Conservation (phyloP, 92 coral and sea anemone genomes). For the Metridium senile region DNA sequence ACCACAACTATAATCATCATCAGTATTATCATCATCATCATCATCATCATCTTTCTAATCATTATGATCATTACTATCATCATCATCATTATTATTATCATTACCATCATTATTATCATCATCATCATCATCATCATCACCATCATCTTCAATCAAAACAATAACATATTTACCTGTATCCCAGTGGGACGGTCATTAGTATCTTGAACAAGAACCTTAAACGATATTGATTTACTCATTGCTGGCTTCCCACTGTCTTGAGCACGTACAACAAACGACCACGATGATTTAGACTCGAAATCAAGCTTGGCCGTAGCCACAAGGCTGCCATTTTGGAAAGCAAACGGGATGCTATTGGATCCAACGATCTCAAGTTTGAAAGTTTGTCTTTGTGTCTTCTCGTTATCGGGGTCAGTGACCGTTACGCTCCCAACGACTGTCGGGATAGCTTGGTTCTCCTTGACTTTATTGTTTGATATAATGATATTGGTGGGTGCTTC, state of each 20-base stretch:
- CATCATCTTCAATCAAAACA: not conserved
- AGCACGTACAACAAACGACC: conserved; percentile 69
- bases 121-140: not conserved
- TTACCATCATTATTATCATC: not conserved
- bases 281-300: conserved; percentile 70
- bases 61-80: not conserved
- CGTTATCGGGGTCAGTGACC: conserved; percentile 83
- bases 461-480: conserved; percentile 55
- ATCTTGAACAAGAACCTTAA: conserved; percentile 71
- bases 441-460: conserved; percentile 60
- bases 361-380: conserved; percentile 49
- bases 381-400: conserved; percentile 50
- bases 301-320: conserved; percentile 66
- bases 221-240: conserved; percentile 44
- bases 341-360: conserved; percentile 79
- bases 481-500: conserved; percentile 76
- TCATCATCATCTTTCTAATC: not conserved
- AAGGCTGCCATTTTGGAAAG: conserved; percentile 46
- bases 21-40: not conserved
- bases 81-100: not conserved
- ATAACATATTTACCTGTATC: conserved; percentile 50
- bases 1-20: not conserved
- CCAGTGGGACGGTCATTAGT: conserved; percentile 75
- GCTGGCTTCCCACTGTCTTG: conserved; percentile 72
- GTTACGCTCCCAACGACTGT: conserved; percentile 59